Evolutionary conservation across 2,888 invertebrate genomes (phyloP).

Genomic region (Trissoscelio sp.): DNA sequence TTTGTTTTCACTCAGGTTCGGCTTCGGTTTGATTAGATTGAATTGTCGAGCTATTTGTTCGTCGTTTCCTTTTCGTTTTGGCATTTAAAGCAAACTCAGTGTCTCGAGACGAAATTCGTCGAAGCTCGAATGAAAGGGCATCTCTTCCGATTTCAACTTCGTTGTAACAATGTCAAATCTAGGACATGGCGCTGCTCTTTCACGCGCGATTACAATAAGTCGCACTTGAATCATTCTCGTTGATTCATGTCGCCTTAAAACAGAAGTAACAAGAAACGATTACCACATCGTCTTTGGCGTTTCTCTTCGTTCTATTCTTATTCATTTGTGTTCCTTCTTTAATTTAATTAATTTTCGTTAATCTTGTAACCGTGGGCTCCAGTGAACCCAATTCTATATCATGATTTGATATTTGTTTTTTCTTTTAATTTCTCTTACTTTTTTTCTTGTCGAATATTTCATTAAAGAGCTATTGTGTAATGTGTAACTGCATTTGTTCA

Average conservation of each 20-base stretch:
- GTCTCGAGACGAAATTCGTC: constrained; percentile 59
- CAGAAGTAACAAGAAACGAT: constrained; percentile 55
- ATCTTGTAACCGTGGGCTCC: constrained; percentile 38
- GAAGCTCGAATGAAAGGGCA: constrained; percentile 48
- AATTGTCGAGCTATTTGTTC: constrained; percentile 1
- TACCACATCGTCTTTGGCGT: constrained; percentile 62
- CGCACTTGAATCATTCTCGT: constrained; percentile 56
- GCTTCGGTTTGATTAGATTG: not conserved
- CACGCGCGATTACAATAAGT: constrained; percentile 40
- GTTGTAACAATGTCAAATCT: constrained; percentile 47
- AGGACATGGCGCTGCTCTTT: constrained; percentile 56
- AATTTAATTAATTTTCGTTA: constrained; percentile 44
- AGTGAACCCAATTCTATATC: constrained; percentile 24
- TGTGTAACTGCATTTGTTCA: constrained; percentile 61
- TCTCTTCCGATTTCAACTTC: constrained; percentile 67
- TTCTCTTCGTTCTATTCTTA: constrained; percentile 68
- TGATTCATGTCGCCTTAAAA: constrained; percentile 61
- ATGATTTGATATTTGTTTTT: constrained; percentile 12
- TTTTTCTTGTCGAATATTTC: constrained; percentile 49
- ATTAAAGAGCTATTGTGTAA: constrained; percentile 63
- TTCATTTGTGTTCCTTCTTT: constrained; percentile 54
- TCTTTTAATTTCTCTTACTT: constrained; percentile 7
- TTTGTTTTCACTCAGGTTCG: not conserved
- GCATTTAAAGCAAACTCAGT: constrained; percentile 59
- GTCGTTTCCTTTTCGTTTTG: constrained; percentile 39